Evolutionary conservation across 1,140 invertebrate species (phyloP), one percentile per base, ranked within the genome.

Genomic region (Metaphire vulgaris): DNA sequence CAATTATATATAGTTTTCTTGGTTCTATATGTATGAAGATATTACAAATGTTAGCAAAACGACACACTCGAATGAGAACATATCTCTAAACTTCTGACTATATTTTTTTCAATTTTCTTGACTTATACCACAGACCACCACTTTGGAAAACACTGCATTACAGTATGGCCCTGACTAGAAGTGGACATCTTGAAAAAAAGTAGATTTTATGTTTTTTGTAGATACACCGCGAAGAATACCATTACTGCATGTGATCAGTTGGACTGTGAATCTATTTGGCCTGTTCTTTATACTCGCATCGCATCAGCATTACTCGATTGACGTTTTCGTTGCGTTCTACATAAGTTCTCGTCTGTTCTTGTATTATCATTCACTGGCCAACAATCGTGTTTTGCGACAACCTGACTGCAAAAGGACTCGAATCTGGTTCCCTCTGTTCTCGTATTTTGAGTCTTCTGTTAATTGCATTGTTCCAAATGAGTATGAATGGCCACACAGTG

Each of bases 231-330:
- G 93, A 74, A 91, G 91, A 80, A 87, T 97, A 75, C 97, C 98
- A 86, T 92, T 93, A n/a, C n/a, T 98, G 14, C 97, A 99, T 85
- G 98, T 95, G 29, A 89, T 96, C 78, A 93, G 94, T 28, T 99
- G 97, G 97, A 91, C 99, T 82, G 90, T 99, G 84, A 99, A 99
- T 84, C 93, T 98, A 90, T 99, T 99, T 88, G 97, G 96, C 72
- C 95, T 99, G 81, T 99, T 99, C 87, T 99, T 99, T 87, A 98
- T 99, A 80, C 88, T 99, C 73, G 96, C 97, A 28, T 97, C 95
- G 29, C 97, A 99, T 85, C 97, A 99, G 87, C 97, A 99, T 88
- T 99, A 99, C 87, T 98, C 96, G 66, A 99, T 99, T 79, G 97
- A 99, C 85, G 96, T 99, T 32, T 99, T 99, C 87, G 94, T 99